Conservation (phyloP, 2,113 vertebrate species). For the Proteles cristata region DNA sequence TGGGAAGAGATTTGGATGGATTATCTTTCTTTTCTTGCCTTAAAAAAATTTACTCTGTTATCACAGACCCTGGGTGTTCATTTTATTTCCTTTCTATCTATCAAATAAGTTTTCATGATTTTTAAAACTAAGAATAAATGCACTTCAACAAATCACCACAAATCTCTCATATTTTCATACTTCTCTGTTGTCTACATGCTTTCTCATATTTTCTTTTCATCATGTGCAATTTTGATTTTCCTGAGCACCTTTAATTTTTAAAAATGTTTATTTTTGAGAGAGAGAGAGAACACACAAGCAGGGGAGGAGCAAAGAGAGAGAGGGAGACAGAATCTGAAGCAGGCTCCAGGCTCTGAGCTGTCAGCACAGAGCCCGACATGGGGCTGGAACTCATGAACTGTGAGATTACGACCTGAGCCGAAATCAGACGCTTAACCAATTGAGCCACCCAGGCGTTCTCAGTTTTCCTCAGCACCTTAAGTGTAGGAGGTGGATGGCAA, state of each 20-base stretch:
- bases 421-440: too few species aligned
- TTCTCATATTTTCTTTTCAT: background rate
- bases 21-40: background rate
- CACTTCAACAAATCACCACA: background rate
- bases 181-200: background rate
- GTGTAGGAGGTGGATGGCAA: background rate
- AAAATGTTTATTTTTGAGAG: too few species aligned
- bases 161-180: background rate
- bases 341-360: too few species aligned
- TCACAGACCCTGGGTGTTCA: background rate
- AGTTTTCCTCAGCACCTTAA: background rate
- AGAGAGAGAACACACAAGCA: too few species aligned
- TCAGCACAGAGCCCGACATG: too few species aligned
- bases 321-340: too few species aligned
- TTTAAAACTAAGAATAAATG: background rate
- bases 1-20: background rate
- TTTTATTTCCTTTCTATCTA: conserved; percentile 20
- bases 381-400: too few species aligned
- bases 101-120: background rate
- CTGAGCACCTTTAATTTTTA: background rate
- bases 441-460: background rate
- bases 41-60: background rate
- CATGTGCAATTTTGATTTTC: background rate
- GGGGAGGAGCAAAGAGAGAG: too few species aligned
- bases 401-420: too few species aligned